Percentiles rank a stretch among this genome's conserved stretches.
Conservation (phyloP, 2,888 invertebrate genomes). For the Clusia tigrina region DNA sequence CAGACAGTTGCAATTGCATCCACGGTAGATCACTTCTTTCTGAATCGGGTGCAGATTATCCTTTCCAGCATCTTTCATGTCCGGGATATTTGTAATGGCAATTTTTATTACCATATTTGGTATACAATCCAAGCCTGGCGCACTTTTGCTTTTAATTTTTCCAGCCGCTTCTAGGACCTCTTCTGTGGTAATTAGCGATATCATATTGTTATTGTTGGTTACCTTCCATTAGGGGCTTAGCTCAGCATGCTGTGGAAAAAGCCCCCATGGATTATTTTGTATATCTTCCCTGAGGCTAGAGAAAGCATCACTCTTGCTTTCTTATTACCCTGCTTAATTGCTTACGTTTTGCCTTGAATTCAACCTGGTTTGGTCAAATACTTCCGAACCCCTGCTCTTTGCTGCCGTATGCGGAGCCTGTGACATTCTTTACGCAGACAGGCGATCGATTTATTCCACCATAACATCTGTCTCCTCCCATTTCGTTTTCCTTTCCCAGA, state of each 20-base stretch:
- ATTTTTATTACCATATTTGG: neutral
- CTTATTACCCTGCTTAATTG: neutral
- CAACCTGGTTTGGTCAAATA: neutral
- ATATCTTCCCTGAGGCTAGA: neutral
- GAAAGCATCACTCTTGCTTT: slow-evolving; percentile 1
- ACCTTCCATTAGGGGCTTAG: neutral
- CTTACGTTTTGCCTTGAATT: neutral
- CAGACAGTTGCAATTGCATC: too few relatives aligned
- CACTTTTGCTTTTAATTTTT: neutral
- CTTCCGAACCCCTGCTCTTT: neutral
- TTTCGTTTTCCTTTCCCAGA: neutral
- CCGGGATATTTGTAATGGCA: neutral
- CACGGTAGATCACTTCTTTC: too few relatives aligned
- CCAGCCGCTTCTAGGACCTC: neutral
- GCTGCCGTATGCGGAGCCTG: neutral
- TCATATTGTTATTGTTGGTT: neutral
- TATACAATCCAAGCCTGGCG: neutral
- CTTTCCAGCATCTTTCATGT: neutral
- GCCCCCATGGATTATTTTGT: slow-evolving; percentile 1
- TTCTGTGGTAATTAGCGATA: neutral
- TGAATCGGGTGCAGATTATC: neutral
- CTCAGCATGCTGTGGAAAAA: neutral
- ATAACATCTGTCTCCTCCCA: neutral
- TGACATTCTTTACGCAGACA: neutral
- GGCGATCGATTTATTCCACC: neutral